These are phyloP conservation scores for Pelecanoides urinatrix DNA, from an alignment of 2,113 vertebrate genomes.

Conservation along the genomic window DNA sequence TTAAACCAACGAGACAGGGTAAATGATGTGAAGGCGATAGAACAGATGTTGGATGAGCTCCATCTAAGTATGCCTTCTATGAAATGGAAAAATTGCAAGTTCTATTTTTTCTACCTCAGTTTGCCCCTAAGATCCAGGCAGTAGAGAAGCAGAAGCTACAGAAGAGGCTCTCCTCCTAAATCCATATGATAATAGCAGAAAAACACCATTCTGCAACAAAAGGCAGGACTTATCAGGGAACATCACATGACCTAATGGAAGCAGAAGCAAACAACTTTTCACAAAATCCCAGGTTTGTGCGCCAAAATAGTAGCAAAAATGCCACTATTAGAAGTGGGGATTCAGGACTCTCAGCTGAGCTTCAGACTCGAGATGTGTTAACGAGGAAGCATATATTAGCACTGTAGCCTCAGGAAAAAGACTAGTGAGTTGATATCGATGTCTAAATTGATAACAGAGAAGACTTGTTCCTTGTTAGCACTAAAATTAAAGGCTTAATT, in stretches of 20 bases:
- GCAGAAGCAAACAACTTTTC: neutral
- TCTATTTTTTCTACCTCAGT: neutral
- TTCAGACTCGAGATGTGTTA: neutral
- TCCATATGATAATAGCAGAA: neutral
- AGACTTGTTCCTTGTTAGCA: neutral
- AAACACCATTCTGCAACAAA: neutral
- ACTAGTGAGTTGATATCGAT: neutral
- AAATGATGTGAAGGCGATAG: neutral
- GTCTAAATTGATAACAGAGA: neutral
- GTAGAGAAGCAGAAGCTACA: neutral
- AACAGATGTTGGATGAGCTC: neutral
- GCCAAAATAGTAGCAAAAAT: neutral
- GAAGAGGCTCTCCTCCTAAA: neutral
- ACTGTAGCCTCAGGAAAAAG: neutral
- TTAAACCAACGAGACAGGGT: neutral
- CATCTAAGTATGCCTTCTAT: neutral
- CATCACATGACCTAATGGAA: accelerated
- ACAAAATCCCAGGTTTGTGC: neutral
- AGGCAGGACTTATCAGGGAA: neutral
- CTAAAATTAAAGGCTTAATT: neutral
- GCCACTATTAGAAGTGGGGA: neutral
- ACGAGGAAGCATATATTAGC: neutral
- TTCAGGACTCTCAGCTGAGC: neutral
- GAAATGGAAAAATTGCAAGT: neutral
- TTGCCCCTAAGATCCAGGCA: neutral